Percentiles rank a stretch among this genome's conserved stretches.
Evolutionary conservation across 2,797 vertebrate species (phyloP).

Genomic region (Balearica regulorum): DNA sequence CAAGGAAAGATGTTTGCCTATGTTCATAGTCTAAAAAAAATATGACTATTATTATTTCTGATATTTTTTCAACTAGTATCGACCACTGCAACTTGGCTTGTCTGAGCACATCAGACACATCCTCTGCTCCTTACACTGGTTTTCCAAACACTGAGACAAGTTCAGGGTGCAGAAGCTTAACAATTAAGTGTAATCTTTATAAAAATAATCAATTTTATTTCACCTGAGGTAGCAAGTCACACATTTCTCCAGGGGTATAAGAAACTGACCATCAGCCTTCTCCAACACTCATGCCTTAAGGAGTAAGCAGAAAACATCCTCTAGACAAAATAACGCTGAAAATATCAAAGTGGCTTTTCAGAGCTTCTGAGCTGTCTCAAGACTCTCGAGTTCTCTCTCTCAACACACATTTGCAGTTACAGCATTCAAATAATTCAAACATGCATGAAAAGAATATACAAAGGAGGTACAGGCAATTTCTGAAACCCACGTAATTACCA

Average conservation of each 20-base stretch:
- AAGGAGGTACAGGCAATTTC: background rate
- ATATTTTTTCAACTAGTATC: background rate
- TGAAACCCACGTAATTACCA: background rate
- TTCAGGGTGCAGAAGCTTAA: background rate
- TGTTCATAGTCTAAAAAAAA: background rate
- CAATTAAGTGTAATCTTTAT: background rate
- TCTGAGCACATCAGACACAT: background rate
- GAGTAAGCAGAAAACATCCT: background rate
- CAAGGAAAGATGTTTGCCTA: background rate
- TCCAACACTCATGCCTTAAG: background rate
- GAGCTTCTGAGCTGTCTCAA: background rate
- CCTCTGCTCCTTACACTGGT: background rate
- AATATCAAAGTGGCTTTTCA: background rate
- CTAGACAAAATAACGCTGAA: background rate
- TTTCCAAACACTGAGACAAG: background rate
- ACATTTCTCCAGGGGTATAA: background rate
- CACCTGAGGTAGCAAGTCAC: background rate
- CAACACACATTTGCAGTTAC: background rate
- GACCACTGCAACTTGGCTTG: background rate
- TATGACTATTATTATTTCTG: background rate
- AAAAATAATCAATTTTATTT: background rate
- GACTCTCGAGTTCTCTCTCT: background rate
- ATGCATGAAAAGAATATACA: background rate
- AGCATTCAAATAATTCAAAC: background rate
- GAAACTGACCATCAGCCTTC: background rate